phyloP scores from a whole-genome alignment of 2,888 invertebrate genomes.

The Ormyrus thymus region DNA sequence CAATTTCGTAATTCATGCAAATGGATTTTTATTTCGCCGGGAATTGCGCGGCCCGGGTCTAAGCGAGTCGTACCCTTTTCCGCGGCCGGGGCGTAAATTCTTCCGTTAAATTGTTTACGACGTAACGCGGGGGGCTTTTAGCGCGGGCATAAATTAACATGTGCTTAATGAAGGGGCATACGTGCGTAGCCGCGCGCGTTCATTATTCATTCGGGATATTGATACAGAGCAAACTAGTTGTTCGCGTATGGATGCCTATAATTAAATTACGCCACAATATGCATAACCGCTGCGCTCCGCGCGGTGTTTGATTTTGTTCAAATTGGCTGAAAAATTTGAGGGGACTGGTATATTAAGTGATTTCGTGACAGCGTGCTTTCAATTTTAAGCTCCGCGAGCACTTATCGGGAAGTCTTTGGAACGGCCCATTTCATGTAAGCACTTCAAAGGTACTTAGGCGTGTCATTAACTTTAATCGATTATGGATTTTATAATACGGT shows the following conservation, averaged over 20 bases:
- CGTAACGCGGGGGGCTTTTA: slow-evolving; percentile 4
- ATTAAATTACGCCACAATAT: slow-evolving; percentile 32
- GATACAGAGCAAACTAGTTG: slow-evolving; percentile 43
- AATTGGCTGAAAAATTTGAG: too few species aligned
- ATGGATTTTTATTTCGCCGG: slow-evolving; percentile 37
- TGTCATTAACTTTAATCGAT: too few species aligned
- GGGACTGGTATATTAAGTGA: too few species aligned
- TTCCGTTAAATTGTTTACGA: slow-evolving; percentile 37
- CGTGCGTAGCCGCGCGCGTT: neutral
- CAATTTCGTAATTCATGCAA: slow-evolving; percentile 29
- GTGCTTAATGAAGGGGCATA: slow-evolving; percentile 39
- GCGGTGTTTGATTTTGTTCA: too few species aligned
- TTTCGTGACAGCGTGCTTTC: too few species aligned
- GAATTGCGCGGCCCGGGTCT: neutral
- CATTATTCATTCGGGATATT: slow-evolving; percentile 47
- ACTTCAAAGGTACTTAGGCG: too few species aligned
- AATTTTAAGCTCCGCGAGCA: too few species aligned
- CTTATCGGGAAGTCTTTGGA: too few species aligned
- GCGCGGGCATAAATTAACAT: slow-evolving; percentile 40
- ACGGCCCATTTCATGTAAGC: too few species aligned
- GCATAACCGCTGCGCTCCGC: neutral
- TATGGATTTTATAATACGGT: too few species aligned
- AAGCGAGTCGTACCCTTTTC: neutral
- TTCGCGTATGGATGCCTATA: slow-evolving; percentile 6
- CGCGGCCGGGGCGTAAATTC: neutral